Percentiles rank a stretch among this genome's conserved stretches.
These are phyloP conservation scores for Mallotus villosus DNA, from an alignment of 2,797 vertebrate species.

Conservation along the genomic window DNA sequence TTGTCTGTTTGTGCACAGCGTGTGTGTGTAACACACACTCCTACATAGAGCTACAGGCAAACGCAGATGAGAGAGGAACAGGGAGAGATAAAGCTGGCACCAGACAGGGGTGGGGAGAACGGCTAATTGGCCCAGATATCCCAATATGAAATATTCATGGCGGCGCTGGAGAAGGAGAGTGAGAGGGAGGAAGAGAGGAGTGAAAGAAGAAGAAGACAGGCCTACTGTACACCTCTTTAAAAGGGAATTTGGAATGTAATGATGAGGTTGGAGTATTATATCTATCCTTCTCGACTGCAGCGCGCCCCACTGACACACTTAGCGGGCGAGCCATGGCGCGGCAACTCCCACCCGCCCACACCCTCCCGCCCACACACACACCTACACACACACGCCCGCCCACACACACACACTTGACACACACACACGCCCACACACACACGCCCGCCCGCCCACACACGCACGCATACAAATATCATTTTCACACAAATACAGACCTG, in stretches of 20 bases:
- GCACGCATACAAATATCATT: conserved; percentile 8
- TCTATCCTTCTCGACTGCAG: conserved; percentile 50
- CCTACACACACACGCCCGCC: conserved; percentile 27
- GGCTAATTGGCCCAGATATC: conserved; percentile 79
- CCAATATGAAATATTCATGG: conserved; percentile 75
- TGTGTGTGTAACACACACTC: conserved; percentile 37
- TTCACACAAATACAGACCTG: no score
- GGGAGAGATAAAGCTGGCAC: conserved; percentile 40
- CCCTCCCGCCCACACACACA: conserved; percentile 31
- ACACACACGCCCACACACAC: background rate
- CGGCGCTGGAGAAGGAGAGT: conserved; percentile 15
- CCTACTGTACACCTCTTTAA: conserved; percentile 45
- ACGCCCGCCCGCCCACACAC: background rate
- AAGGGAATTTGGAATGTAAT: conserved; percentile 69
- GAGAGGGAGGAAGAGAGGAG: conserved; percentile 37
- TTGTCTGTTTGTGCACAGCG: conserved; percentile 44
- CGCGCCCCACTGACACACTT: conserved; percentile 69
- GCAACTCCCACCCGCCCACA: conserved; percentile 33
- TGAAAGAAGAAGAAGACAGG: conserved; percentile 11
- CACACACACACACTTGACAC: conserved; percentile 11
- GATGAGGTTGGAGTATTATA: conserved; percentile 72
- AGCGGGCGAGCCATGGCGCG: conserved; percentile 31
- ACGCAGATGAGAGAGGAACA: conserved; percentile 50
- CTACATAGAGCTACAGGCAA: conserved; percentile 55
- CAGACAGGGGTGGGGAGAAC: conserved; percentile 64